Base-by-base conservation (phyloP, 2,888 invertebrate genomes). In the Cordilura impudica region DNA sequence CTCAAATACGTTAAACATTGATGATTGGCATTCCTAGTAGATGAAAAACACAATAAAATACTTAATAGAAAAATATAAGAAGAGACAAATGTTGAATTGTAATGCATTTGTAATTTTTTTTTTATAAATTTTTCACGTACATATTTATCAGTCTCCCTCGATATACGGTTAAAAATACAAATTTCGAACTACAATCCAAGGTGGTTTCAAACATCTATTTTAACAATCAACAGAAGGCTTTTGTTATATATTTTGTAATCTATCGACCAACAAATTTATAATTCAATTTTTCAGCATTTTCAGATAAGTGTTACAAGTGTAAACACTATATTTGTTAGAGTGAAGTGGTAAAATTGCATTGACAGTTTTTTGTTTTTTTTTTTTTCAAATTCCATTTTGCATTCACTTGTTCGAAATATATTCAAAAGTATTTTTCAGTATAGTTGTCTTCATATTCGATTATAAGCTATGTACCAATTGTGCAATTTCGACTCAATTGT, bases 1-100 rank as follows among this genome's bases (percentile, higher is more conserved):
- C 69, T 73, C 65, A 56, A 65, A 60, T 70, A 71, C 66, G 70
- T 74, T 66, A 71, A 74, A 66, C 60, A 74, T 66, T 70, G 74
- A 71, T 78, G 74, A 78, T 74, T 78, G 78, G 47, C 74, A 74
- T 70, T 60, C 53, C 63, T 45, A 43, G 58, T 61, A 60, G 31
- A 26, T 49, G 56, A 51, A 31, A 23, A 18, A 66, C 60, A 35
- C 65, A 54, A 67, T 43, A 67, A 71, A 45, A 78, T 63, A 63
- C 63, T 53, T 60, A 61, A 69, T 56, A 43, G 16, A 54, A 71
- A 60, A 53, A 31, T 45, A 29, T 8, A 47, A 35, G 47, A 47
- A 35, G 58, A 45, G 16, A 31, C 61, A 67, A 56, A 72, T 72
- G 39, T 51, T 61, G 61, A 73, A 69, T 65, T 72, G 39, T 39